These are phyloP conservation scores for Scaptodrosophila lebanonensis DNA, from an alignment of 1,140 invertebrate species.

Conservation along the genomic window DNA sequence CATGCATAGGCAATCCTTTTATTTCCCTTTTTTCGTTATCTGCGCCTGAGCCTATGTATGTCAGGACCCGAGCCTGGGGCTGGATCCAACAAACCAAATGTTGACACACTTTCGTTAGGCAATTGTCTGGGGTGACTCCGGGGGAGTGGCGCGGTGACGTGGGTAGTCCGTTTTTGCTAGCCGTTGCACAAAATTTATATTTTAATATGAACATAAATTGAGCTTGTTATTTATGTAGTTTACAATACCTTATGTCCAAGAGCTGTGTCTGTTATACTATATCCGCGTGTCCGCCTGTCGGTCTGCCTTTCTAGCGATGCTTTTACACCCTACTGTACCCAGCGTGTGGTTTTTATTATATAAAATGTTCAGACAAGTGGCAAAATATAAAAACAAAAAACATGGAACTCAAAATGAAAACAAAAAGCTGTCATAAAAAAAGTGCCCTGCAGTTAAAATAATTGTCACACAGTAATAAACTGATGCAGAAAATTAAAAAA, in stretches of 20 bases:
- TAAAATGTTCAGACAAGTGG: slow-evolving; percentile 36
- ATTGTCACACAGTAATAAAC: slow-evolving; percentile 74
- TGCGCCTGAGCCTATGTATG: not conserved
- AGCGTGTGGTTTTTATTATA: slow-evolving; percentile 27
- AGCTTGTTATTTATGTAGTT: slow-evolving; percentile 74
- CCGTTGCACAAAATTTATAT: slow-evolving; percentile 67
- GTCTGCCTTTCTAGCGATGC: not conserved
- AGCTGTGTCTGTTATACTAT: too few species aligned
- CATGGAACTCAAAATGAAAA: slow-evolving; percentile 8
- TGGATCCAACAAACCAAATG: slow-evolving; percentile 35
- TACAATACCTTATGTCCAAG: slow-evolving; percentile 61
- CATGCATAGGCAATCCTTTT: too few species aligned
- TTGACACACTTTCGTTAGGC: slow-evolving; percentile 63
- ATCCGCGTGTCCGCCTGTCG: slow-evolving; percentile 13
- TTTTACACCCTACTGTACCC: slow-evolving; percentile 50
- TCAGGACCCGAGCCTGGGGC: slow-evolving; percentile 14
- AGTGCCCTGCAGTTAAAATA: slow-evolving; percentile 74
- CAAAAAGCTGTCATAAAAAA: slow-evolving; percentile 69
- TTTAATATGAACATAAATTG: slow-evolving; percentile 74
- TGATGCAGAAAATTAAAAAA: slow-evolving; percentile 64
- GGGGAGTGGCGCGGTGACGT: slow-evolving; percentile 22
- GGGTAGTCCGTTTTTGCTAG: slow-evolving; percentile 41
- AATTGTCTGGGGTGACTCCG: not conserved
- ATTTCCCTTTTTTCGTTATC: not conserved
- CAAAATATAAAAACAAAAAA: slow-evolving; percentile 15